Base-by-base conservation (phyloP, 2,888 invertebrate genomes). In the Drosophila birchii region DNA sequence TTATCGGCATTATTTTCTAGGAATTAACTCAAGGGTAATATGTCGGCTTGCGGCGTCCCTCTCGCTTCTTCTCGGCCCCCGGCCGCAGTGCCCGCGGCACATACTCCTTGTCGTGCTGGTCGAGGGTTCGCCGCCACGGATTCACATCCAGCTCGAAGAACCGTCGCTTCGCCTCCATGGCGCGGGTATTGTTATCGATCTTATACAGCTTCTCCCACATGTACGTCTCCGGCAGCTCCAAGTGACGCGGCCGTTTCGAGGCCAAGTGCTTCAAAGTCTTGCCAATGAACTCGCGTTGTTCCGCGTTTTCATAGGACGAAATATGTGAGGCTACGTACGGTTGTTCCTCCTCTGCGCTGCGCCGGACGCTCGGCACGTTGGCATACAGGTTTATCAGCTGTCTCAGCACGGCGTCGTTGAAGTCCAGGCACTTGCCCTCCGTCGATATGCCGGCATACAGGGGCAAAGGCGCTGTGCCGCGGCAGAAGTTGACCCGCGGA, bases 121-220 rank as follows among this genome's bases (percentile, higher is more conserved):
- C 94, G 78, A 96, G 93, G 71, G 93, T 94, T 75, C 96, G 94
- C n/a, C 93, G 92, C 84, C 92, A 94, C 5, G 95, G 95, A 91
- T 95, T 94, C 23, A 94, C 91, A n/a, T 92, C 92, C 63, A 94
- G 92, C 91, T 97, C 96, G 91, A 96, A 97, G 85, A 95, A 95
- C 55, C 96, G 94, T 59, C 94, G 93, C 81, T 94, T 95, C 9
- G 95, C 93, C 57, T 97, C 97, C 92, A 95, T 91, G 54, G 94
- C 94, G 72, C 96, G 93, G 0, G 95, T 96, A 14, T 96, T 94
- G 84, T 95, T 93, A 88, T 95, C 93, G 23, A 96, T 94, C 91
- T 96, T 96, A 91, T 97, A 98, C 75, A 98, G 96, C 77, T 94
- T 94, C 90, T 97, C 97, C 97, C 97, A 98, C 64, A 95, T 91